Base-by-base conservation (phyloP, 1,140 invertebrate genomes). In the Cydia amplana region DNA sequence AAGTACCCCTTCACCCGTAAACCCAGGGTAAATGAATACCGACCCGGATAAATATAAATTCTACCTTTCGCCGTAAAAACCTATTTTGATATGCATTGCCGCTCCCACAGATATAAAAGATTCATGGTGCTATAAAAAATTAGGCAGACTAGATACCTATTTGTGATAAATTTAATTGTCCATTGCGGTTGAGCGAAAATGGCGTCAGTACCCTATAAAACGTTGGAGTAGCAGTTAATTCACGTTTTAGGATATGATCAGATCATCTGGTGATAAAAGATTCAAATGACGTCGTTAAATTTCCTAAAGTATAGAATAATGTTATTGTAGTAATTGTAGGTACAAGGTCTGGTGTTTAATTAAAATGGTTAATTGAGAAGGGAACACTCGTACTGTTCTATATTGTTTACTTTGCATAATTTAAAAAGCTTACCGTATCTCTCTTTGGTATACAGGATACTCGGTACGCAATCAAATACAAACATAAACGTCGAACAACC, bases 141-240 rank as follows among this genome's bases (percentile, higher is more conserved):
- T 55, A 55, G 51, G 51, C 51, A 55, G 51, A 55, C 51, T 55
- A 55, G 51, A 55, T 55, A 32, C n/a, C n/a, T n/a, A 51, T 51
- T 55, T 5, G n/a, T 16, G 51, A 18, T 18, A 55, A 55, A 55
- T 18, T 55, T 55, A 55, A 55, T 20, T 55, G 51, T 55, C 51
- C n/a, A 55, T 55, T 55, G 51, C n/a, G 51, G 51, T 55, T 6
- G 12, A 55, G 16, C 7, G 16, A 55, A 55, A 18, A 55, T 55
- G 51, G 51, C 51, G n/a, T 18, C n/a, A 7, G 51, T 18, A n/a
- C n/a, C 51, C 51, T 55, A 20, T 55, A 55, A 55, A 18, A 55
- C 51, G 5, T n/a, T 18, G 5, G n/a, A 55, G 7, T 6, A 18
- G 51, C 51, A 55, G 51, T 55, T 55, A 55, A 55, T 55, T n/a